A percentile compares a stretch with the other conserved stretches of the same genome.
Evolutionary conservation across 1,140 invertebrate species (phyloP).

Genomic region (Holotrichia oblita): DNA sequence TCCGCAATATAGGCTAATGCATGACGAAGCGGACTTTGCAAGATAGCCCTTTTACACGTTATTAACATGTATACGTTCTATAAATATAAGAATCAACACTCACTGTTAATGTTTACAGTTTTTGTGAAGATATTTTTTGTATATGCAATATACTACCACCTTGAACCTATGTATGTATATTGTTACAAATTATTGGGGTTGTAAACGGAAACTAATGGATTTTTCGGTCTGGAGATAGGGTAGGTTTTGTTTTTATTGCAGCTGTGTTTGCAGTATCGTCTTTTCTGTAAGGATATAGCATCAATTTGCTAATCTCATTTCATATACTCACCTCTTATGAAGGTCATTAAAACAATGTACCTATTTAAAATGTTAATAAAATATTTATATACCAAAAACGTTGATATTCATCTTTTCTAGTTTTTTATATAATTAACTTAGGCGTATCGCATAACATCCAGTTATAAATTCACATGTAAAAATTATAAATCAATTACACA

Average conservation of each 20-base stretch:
- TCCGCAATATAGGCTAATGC: background rate
- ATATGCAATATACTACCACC: background rate
- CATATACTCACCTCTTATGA: background rate
- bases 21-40: background rate
- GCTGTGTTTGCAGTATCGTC: constrained; percentile 29
- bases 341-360: background rate
- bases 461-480: too few species aligned
- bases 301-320: background rate
- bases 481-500: too few species aligned
- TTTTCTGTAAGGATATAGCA: constrained; percentile 8
- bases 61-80: background rate
- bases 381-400: too few species aligned
- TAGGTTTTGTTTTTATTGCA: constrained; percentile 7
- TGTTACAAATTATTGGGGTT: constrained; percentile 37
- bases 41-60: background rate
- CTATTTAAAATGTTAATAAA: too few species aligned
- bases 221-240: background rate
- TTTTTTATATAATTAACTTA: too few species aligned
- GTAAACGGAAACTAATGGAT: constrained; percentile 39
- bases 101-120: background rate
- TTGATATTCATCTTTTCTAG: too few species aligned
- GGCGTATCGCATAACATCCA: too few species aligned
- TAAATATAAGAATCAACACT: background rate
- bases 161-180: constrained; percentile 41
- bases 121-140: background rate